A percentile compares a stretch with the other conserved stretches of the same genome.
These are phyloP conservation scores for Rallus limicola DNA, from an alignment of 2,113 vertebrate genomes.

Conservation along the genomic window DNA sequence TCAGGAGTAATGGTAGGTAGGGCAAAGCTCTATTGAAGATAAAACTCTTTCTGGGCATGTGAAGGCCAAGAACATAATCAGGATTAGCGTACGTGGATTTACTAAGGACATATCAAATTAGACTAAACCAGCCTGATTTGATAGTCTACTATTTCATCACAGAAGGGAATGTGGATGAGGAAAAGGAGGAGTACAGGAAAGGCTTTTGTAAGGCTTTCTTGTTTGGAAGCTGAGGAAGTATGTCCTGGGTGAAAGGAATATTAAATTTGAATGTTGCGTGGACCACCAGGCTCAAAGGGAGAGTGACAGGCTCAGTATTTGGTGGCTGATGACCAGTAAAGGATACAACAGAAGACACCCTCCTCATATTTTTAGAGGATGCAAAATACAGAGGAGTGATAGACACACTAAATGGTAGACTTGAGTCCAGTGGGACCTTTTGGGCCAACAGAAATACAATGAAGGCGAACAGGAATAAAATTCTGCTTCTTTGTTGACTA, in stretches of 20 bases:
- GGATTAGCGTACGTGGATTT: neutral
- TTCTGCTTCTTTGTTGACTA: neutral
- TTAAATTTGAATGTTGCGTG: neutral
- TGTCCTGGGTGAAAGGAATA: neutral
- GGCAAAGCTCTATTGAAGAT: neutral
- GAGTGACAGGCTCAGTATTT: neutral
- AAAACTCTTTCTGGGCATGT: neutral
- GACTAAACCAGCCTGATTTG: neutral
- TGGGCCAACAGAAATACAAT: neutral
- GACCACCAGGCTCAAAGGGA: neutral
- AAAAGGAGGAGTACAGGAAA: neutral
- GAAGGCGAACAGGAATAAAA: neutral
- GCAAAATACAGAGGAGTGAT: neutral
- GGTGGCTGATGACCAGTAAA: neutral
- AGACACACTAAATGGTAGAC: neutral
- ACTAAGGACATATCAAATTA: neutral
- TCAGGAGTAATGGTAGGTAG: neutral
- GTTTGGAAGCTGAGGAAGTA: neutral
- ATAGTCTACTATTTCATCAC: neutral
- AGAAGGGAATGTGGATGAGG: neutral
- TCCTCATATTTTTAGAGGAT: neutral
- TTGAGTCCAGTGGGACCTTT: neutral
- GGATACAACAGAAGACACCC: neutral
- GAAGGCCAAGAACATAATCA: neutral
- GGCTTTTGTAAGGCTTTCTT: neutral